Evolutionary conservation across 2,113 vertebrate species (phyloP).

Genomic region (Seriola quinqueradiata): DNA sequence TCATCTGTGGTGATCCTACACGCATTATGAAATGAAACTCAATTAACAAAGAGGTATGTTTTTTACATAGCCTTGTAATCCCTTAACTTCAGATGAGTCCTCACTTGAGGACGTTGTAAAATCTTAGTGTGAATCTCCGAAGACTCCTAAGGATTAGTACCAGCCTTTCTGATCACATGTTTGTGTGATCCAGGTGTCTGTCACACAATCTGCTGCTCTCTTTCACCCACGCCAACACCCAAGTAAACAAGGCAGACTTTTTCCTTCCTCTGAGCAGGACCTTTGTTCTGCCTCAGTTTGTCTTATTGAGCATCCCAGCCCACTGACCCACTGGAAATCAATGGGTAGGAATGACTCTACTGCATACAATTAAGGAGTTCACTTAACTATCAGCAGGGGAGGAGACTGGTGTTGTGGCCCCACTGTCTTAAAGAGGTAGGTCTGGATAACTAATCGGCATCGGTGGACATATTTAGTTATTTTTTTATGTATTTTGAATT

Average conservation of each 20-base stretch:
- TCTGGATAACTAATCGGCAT: neutral
- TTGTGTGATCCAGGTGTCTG: slow-evolving; percentile 76
- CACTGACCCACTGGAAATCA: slow-evolving; percentile 22
- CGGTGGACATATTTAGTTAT: neutral
- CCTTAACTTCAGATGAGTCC: neutral
- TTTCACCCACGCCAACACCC: slow-evolving; percentile 33
- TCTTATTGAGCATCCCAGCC: slow-evolving; percentile 18
- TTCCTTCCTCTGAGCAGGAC: slow-evolving; percentile 42
- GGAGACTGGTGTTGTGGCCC: neutral
- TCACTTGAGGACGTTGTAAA: slow-evolving; percentile 26
- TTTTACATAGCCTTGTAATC: neutral
- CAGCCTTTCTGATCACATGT: slow-evolving; percentile 68
- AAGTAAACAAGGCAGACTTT: slow-evolving; percentile 54
- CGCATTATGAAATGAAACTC: neutral
- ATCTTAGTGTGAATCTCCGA: slow-evolving; percentile 24
- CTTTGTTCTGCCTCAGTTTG: slow-evolving; percentile 47
- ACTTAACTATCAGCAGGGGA: neutral
- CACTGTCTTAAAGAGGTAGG: slow-evolving; percentile 16
- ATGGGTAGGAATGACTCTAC: slow-evolving; percentile 1
- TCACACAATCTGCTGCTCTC: slow-evolving; percentile 67
- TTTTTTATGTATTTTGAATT: neutral
- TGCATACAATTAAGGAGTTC: slow-evolving; percentile 9
- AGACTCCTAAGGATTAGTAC: slow-evolving; percentile 65
- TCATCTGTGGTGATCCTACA: neutral
- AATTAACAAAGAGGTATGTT: neutral